Conservation (phyloP, 2,888 invertebrate species). For the Rhingia rostrata region DNA sequence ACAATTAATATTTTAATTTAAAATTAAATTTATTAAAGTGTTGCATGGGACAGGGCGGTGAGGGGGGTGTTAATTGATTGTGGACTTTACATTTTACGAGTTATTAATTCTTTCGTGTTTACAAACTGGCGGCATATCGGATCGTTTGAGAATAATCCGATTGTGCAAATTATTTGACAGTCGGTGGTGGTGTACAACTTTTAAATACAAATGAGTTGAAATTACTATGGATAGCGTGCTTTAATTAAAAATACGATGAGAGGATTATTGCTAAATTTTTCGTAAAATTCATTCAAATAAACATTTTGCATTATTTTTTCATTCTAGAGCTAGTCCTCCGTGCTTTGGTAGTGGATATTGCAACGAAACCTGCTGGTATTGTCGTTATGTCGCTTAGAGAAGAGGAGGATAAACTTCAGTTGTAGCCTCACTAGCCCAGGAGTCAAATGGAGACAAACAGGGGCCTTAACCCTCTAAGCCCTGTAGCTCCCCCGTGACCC, state of each 20-base stretch:
- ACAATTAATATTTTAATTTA: slow-evolving; percentile 65
- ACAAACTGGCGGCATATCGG: neutral
- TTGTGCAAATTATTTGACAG: slow-evolving; percentile 26
- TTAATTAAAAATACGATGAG: slow-evolving; percentile 4
- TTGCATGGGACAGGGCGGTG: neutral
- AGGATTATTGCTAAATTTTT: slow-evolving; percentile 8
- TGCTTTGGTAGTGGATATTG: no score
- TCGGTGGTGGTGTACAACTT: neutral
- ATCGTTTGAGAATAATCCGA: slow-evolving; percentile 6
- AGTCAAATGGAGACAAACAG: no score
- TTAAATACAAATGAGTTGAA: slow-evolving; percentile 41
- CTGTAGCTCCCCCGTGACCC: no score
- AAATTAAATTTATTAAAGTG: slow-evolving; percentile 48
- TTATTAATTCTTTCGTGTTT: slow-evolving; percentile 32
- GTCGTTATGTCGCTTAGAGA: no score
- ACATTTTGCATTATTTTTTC: no score
- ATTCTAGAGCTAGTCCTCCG: no score
- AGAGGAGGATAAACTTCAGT: no score
- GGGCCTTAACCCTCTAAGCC: no score
- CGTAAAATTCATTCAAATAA: neutral
- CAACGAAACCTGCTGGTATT: no score
- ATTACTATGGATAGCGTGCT: slow-evolving; percentile 27
- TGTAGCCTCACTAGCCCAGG: no score
- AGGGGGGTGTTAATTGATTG: slow-evolving; percentile 37
- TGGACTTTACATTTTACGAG: slow-evolving; percentile 26